Conservation (phyloP, 2,888 invertebrate genomes). For the Ectropis crepuscularia region DNA sequence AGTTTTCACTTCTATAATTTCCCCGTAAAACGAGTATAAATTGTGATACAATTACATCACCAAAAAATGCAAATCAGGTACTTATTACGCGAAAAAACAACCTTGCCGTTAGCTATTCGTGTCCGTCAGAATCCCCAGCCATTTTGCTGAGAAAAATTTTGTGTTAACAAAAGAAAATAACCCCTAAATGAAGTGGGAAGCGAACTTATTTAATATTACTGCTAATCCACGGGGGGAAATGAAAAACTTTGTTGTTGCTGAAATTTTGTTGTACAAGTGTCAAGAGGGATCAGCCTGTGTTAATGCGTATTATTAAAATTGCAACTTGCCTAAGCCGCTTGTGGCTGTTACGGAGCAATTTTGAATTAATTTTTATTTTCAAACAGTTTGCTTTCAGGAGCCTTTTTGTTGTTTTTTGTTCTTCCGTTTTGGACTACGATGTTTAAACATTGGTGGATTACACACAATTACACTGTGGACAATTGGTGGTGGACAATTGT, state of each 20-base stretch:
- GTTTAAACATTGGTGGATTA: background rate
- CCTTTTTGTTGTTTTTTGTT: no score
- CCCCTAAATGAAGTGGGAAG: slow-evolving; percentile 41
- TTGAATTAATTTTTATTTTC: slow-evolving; percentile 24
- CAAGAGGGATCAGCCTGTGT: slow-evolving; percentile 32
- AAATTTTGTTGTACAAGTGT: slow-evolving; percentile 37
- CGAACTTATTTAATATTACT: slow-evolving; percentile 37
- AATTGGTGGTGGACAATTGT: no score
- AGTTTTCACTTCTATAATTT: no score
- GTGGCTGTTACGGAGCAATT: slow-evolving; percentile 17
- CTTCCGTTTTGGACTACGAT: background rate
- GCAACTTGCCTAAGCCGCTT: slow-evolving; percentile 31
- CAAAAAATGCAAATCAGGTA: slow-evolving; percentile 8
- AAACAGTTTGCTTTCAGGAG: slow-evolving; percentile 5
- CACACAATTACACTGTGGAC: no score
- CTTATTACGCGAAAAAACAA: slow-evolving; percentile 5
- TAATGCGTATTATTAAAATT: slow-evolving; percentile 32
- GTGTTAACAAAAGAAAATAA: slow-evolving; percentile 38
- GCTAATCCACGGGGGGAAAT: slow-evolving; percentile 41
- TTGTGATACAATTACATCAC: background rate
- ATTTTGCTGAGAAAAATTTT: slow-evolving; percentile 13
- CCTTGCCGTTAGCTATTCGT: slow-evolving; percentile 3
- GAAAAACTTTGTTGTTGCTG: slow-evolving; percentile 45
- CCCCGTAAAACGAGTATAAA: no score
- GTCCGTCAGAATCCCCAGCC: slow-evolving; percentile 9